Evolutionary conservation across 2,888 invertebrate species (phyloP), one percentile per base, ranked within the genome.

Genomic region (Holacanthella duospinosa): DNA sequence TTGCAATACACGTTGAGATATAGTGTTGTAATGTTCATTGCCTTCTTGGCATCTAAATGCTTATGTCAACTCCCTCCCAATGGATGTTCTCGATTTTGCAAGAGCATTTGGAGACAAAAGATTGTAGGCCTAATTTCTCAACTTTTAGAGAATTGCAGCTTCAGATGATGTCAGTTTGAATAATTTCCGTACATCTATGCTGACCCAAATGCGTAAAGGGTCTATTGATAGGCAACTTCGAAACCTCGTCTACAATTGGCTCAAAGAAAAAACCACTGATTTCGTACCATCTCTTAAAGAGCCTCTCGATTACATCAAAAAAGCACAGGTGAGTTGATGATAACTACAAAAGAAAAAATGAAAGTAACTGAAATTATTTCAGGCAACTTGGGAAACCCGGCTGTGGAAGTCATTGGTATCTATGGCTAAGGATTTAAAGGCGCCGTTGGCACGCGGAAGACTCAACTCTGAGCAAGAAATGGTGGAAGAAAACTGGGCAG

Each of bases 361-460:
- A 36, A 36, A 36, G 9, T 56, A n/a, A 56, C 9, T 56, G 6
- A 56, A 28, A 24, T 4, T 26, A 56, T 25, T 26, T 29, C 56
- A 71, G 71, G 68, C 69, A 70, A 55, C 67, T 71, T 96, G 95
- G 95, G 95, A 95, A 76, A 87, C 91, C 72, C 82, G 94, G 67
- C 92, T 96, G 60, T 87, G 93, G 74, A 95, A 95, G 79, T 94
- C 93, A 26, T 80, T 96, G 62, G 93, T 93, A 79, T 93, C 93
- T 1, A 95, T 95, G 90, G 92, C 93, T 74, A 86, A 85, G 54
- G 94, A 96, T 78, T 79, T 95, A 56, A 89, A 74, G 65, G 87
- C 92, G 55, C 87, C 89, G 4, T 78, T 93, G 66, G 89, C 89
- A 1, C 85, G 87, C 75, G 80, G 87, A 68, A 80, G 94, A 67